Conservation (phyloP, 2,888 invertebrate species). For the Allolobophora icterica region DNA sequence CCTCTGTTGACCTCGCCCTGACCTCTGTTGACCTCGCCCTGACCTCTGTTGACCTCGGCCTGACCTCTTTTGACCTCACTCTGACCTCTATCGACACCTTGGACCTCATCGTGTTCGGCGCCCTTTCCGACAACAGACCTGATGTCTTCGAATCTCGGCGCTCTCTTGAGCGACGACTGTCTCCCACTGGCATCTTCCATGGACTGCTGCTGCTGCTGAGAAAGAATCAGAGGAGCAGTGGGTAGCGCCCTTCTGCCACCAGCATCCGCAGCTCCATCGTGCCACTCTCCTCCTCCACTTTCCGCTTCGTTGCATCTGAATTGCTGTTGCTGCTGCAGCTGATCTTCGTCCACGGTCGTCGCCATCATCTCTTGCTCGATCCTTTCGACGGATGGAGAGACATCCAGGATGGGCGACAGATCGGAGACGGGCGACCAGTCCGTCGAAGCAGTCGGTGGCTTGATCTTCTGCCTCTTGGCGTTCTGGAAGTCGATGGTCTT, state of each 20-base stretch:
- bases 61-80: background rate
- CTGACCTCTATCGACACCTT: background rate
- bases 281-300: background rate
- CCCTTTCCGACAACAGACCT: slow-evolving; percentile 52
- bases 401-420: slow-evolving; percentile 66
- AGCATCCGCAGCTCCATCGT: background rate
- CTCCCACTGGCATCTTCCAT: background rate
- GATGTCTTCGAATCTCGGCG: slow-evolving; percentile 60
- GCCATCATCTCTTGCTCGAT: slow-evolving; percentile 48
- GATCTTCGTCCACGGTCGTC: background rate
- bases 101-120: background rate
- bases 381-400: slow-evolving; percentile 66
- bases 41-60: background rate
- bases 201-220: background rate
- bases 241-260: background rate
- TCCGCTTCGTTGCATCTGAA: background rate
- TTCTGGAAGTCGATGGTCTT: slow-evolving; percentile 56
- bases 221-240: background rate
- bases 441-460: slow-evolving; percentile 54
- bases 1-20: background rate
- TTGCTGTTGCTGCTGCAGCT: background rate
- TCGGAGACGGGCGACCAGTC: slow-evolving; percentile 67
- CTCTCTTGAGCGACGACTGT: slow-evolving; percentile 52
- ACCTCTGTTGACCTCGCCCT: background rate
- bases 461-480: slow-evolving; percentile 60